phyloP scores from a whole-genome alignment of 2,113 vertebrate species.

The Oryctolagus cuniculus region mOryCun1.1 NC_091436.1:2409001-2409500 shows the following conservation, averaged over 20 bases:
- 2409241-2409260: background rate
- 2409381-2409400: accelerated
- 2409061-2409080: background rate
- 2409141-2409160: background rate
- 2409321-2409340: background rate
- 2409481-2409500: background rate
- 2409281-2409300: background rate
- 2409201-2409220: background rate
- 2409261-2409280: background rate
- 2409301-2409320: too few species aligned
- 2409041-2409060: background rate
- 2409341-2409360: background rate
- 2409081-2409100: accelerated
- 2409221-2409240: background rate
- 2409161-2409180: accelerated
- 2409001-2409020: background rate
- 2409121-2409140: too few species aligned
- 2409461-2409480: background rate
- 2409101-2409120: accelerated
- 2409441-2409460: too few species aligned
- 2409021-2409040: accelerated
- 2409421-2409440: accelerated
- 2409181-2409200: background rate
- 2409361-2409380: accelerated
- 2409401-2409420: accelerated